Evolutionary conservation across 2,888 invertebrate species (phyloP), one percentile per base, ranked within the genome.

Genomic region (Sthenelais limicola): DNA sequence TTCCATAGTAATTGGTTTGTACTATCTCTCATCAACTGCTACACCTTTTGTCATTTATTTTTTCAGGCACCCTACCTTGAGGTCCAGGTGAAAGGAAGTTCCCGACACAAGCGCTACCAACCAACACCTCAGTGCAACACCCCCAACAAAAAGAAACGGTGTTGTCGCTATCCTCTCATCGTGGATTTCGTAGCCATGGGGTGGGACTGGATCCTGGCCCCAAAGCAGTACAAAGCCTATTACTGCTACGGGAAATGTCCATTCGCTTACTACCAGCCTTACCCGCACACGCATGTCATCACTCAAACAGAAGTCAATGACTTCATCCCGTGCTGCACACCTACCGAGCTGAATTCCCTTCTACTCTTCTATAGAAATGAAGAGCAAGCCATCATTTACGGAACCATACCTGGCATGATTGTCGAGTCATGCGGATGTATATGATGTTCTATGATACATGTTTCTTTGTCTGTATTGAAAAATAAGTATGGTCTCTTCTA

Each of bases 141-240:
- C 28, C 1, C 3, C 30, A 48, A 47, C 2, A 49, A 67, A 26
- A 48, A 67, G 67, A 28, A 48, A 18, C 91, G 95, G 58, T 98
- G 98, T 89, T 98, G 98, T 85, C 92, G 97, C 3, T 97, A 96
- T 88, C 96, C 97, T 0, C 90, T 97, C 54, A 93, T 92, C 18
- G 95, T 98, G n/a, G 95, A 97, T 89, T 98, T 98, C 87, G 94
- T 94, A 80, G 92, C 93, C 84, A 96, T 98, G 85, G 97, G 97
- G 32, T 97, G 97, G 96, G 95, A 97, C 86, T 98, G 97, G 93
- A 94, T 98, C 82, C 95, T 98, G 73, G 97, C 97, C 0, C 98
- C 98, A 0, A 95, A 95, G 83, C 91, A 92, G 82, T 98, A 97
- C 89, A 94, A 95, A 84, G 97, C 98, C 7, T 95, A 96, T 89